These are phyloP conservation scores for Drosophila prostipennis DNA, from an alignment of 2,888 invertebrate species.

Conservation along the genomic window DNA sequence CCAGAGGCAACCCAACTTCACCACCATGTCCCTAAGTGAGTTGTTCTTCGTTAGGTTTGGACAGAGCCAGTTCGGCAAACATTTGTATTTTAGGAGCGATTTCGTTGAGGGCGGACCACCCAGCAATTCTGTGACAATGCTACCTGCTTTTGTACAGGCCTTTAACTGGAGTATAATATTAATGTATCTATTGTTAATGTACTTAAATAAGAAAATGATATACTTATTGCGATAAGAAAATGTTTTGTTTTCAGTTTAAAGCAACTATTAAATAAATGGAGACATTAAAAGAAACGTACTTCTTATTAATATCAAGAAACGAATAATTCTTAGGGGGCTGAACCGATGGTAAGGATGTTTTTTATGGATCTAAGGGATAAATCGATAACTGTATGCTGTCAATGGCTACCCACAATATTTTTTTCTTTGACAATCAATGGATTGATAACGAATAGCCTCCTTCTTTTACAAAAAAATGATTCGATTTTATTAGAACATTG, in stretches of 20 bases:
- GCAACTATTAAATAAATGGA: too few relatives aligned
- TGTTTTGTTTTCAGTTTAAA: too few relatives aligned
- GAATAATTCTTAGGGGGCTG: too few relatives aligned
- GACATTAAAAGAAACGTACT: too few relatives aligned
- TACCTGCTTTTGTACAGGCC: neutral
- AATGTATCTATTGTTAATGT: neutral
- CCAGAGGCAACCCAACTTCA: conserved; percentile 3
- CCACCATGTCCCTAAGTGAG: neutral
- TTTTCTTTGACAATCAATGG: too few relatives aligned
- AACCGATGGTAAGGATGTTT: too few relatives aligned
- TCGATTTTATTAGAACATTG: conserved; percentile 36
- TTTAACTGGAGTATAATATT: neutral
- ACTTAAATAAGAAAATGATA: neutral
- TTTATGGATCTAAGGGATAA: too few relatives aligned
- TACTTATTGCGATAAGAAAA: too few relatives aligned
- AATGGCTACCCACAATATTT: too few relatives aligned
- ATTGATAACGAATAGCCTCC: neutral
- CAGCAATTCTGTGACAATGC: neutral
- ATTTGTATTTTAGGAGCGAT: neutral
- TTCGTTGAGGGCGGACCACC: neutral
- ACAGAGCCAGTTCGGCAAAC: neutral
- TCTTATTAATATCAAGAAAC: too few relatives aligned
- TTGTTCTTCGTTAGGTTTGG: neutral
- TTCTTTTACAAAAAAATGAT: conserved; percentile 11
- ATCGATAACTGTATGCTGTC: too few relatives aligned